A percentile compares a stretch with the other conserved stretches of the same genome.
phyloP scores from a whole-genome alignment of 2,113 vertebrate species.

The Lampris megalopsis region DNA sequence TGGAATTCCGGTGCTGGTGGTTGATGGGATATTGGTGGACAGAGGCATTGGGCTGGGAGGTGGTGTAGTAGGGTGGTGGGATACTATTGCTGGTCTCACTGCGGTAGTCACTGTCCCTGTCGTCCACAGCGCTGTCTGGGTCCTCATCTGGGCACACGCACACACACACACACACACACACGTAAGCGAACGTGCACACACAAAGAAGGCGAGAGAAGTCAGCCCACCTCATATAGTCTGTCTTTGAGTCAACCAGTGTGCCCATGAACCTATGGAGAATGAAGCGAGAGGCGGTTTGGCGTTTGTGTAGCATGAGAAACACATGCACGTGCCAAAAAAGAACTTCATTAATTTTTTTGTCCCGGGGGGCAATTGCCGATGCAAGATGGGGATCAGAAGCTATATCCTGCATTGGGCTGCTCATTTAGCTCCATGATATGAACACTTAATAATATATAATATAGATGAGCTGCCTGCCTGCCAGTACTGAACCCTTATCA shows the following conservation, averaged over 20 bases:
- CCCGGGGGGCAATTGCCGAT: constrained; percentile 15
- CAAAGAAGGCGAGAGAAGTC: neutral
- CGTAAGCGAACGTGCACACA: neutral
- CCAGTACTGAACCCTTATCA: constrained; percentile 12
- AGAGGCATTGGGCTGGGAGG: constrained; percentile 95
- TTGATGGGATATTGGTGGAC: constrained; percentile 96
- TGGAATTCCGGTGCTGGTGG: constrained; percentile 87
- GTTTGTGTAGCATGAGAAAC: neutral
- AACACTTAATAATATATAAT: constrained; percentile 37
- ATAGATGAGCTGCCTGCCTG: constrained; percentile 32
- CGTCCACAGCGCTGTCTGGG: constrained; percentile 94
- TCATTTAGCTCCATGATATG: constrained; percentile 29
- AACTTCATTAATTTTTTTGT: constrained; percentile 6
- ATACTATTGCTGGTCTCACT: constrained; percentile 99
- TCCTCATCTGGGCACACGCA: constrained; percentile 86
- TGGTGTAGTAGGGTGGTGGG: constrained; percentile 93
- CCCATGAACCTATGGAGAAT: neutral
- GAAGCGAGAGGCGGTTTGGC: neutral
- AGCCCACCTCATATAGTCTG: neutral
- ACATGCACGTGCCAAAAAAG: neutral
- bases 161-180: constrained; percentile 9
- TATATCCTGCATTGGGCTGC: constrained; percentile 36
- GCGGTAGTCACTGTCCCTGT: constrained; percentile 97
- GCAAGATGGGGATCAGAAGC: constrained; percentile 23
- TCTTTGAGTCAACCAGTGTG: neutral